A percentile compares a stretch with the other conserved stretches of the same genome.
Evolutionary conservation across 2,888 invertebrate genomes (phyloP).

Genomic region (Morinoia aosen): DNA sequence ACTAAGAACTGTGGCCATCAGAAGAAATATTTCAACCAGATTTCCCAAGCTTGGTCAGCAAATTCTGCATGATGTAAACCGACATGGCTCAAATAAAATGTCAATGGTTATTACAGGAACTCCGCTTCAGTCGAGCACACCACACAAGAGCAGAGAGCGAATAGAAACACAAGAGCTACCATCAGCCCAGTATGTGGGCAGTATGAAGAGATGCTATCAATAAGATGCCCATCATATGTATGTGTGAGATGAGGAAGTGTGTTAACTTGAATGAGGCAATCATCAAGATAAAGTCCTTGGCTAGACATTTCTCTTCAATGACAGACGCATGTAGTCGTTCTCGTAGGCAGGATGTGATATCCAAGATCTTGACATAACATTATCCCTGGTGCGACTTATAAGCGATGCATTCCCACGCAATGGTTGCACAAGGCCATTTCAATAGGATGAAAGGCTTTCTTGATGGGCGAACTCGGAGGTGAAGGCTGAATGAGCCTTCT

Average conservation of each 20-base stretch:
- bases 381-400: background rate
- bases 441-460: background rate
- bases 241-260: background rate
- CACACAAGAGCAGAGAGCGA: background rate
- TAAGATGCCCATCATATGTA: background rate
- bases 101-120: background rate
- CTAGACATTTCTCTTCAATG: background rate
- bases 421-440: background rate
- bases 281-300: background rate
- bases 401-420: background rate
- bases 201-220: background rate
- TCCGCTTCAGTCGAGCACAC: background rate
- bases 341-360: background rate
- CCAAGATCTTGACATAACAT: background rate
- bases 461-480: background rate
- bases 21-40: background rate
- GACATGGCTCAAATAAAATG: background rate
- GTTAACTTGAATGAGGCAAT: background rate
- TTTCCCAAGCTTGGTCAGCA: background rate
- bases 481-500: background rate
- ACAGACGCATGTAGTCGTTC: background rate
- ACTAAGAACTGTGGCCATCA: background rate
- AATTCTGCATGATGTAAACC: background rate
- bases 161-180: background rate
- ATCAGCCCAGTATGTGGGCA: background rate